Base-by-base conservation (phyloP, 2,888 invertebrate species). In the Glyphotaelius pellucidus region DNA sequence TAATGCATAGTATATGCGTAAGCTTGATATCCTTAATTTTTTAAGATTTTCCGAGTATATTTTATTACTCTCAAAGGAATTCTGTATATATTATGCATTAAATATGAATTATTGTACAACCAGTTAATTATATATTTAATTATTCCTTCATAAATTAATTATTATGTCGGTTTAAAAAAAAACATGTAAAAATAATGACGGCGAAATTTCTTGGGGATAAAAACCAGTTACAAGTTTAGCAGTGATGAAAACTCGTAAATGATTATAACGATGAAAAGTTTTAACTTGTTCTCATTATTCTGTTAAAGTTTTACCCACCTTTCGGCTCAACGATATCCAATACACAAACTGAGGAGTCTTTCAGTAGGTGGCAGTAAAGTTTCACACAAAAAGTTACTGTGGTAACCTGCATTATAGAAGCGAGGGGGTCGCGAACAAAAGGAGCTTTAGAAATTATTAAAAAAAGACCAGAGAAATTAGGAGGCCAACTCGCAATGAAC, bases 351-450 rank as follows among this genome's bases (percentile, higher is more conserved):
- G 25, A 25, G 67, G n/a, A 67, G 67, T 25, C n/a, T 67, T 67
- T n/a, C 9, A n/a, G 67, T 52, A 19, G 52, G 52, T 67, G 25
- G 67, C 67, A 67, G 25, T 67, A 67, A 67, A 67, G 67, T 67
- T 67, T 86, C 32, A 14, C 14, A 35, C 80, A 90, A 90, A 90
- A 91, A 90, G 92, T 92, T 86, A 86, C 92, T 90, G 90, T 92
- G 91, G 92, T 38, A 90, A 92, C 92, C 67, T 80, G 67, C 83
- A 47, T 15, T 32, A 88, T 31, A 38, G n/a, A 11, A 52, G 15
- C 86, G 81, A 38, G 86, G 91, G 92, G 91, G 84, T 80, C 67
- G 47, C 85, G 90, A 83, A 92, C 92, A 92, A 92, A 92, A 85
- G 90, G 31, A 80, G 35, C 91, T 90, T 88, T 90, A 81, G 91